A percentile compares a stretch with the other conserved stretches of the same genome.
Conservation (phyloP, 2,797 vertebrate genomes). For the Gila robusta region DNA sequence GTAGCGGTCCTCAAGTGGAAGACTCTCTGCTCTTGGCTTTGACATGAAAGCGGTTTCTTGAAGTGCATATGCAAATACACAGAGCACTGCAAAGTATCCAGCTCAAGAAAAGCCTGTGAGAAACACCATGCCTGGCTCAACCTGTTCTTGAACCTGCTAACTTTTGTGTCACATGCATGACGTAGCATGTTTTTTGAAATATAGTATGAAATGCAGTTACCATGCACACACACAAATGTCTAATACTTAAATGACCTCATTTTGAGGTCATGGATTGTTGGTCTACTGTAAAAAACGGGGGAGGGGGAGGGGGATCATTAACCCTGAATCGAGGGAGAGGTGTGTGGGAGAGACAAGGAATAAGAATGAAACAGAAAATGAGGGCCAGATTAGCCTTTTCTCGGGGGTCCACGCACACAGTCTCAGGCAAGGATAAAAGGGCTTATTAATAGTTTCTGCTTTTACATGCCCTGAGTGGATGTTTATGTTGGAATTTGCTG, state of each 20-base stretch:
- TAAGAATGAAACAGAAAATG: conserved; percentile 43
- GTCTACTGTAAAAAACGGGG: conserved; percentile 61
- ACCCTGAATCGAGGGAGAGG: conserved; percentile 9
- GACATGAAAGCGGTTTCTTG: conserved; percentile 80
- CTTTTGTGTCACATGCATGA: conserved; percentile 13
- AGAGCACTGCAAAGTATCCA: conserved; percentile 54
- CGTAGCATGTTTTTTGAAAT: background rate
- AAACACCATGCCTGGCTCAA: conserved; percentile 27
- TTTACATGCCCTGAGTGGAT: conserved; percentile 85
- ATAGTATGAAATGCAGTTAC: conserved; percentile 16
- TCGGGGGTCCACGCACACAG: conserved; percentile 55
- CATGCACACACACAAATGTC: background rate
- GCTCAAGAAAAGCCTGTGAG: conserved; percentile 18
- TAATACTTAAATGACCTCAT: background rate
- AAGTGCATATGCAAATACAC: conserved; percentile 67
- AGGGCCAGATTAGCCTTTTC: conserved; percentile 48
- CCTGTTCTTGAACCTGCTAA: conserved; percentile 41
- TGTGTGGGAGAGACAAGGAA: conserved; percentile 31
- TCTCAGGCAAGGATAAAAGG: conserved; percentile 82
- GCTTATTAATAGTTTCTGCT: conserved; percentile 85
- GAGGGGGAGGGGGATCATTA: conserved; percentile 50
- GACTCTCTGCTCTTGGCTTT: conserved; percentile 80
- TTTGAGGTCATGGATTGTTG: conserved; percentile 33
- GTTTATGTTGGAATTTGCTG: conserved; percentile 88
- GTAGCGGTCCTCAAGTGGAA: conserved; percentile 77